Evolutionary conservation across 2,888 invertebrate species (phyloP).

Genomic region (Rhyacophila evoluta): DNA sequence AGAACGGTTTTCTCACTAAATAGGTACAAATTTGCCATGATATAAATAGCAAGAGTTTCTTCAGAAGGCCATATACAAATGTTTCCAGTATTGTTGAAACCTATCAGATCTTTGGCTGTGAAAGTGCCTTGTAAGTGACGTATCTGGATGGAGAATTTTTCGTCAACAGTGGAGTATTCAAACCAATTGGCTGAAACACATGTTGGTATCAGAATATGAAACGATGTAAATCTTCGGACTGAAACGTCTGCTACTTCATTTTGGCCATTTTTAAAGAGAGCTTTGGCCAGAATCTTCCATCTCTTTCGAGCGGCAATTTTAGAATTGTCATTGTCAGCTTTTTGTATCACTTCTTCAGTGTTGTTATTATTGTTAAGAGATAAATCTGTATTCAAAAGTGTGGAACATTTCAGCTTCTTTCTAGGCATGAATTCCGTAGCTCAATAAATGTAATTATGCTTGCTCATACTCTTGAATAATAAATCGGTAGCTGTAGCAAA

Average conservation of each 20-base stretch:
- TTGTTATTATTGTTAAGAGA: slow-evolving; percentile 35
- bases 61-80: slow-evolving; percentile 86
- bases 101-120: slow-evolving; percentile 79
- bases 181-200: slow-evolving; percentile 70
- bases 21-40: slow-evolving; percentile 73
- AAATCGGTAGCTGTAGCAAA: neutral
- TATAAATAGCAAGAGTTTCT: slow-evolving; percentile 78
- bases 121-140: slow-evolving; percentile 73
- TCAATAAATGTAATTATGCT: neutral
- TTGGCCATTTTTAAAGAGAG: slow-evolving; percentile 63
- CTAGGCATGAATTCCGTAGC: slow-evolving; percentile 40
- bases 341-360: slow-evolving; percentile 36
- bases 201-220: slow-evolving; percentile 66
- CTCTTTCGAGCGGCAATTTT: slow-evolving; percentile 71
- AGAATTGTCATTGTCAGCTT: slow-evolving; percentile 58
- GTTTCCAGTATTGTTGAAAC: slow-evolving; percentile 87
- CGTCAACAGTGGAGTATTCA: slow-evolving; percentile 69
- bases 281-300: slow-evolving; percentile 78
- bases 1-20: slow-evolving; percentile 78
- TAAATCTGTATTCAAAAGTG: neutral
- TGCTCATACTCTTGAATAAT: neutral
- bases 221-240: slow-evolving; percentile 72
- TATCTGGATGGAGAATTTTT: slow-evolving; percentile 70
- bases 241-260: slow-evolving; percentile 60
- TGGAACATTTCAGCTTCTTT: slow-evolving; percentile 23